Conservation (phyloP, 2,797 vertebrate species). For the Takifugu ocellatus region DNA sequence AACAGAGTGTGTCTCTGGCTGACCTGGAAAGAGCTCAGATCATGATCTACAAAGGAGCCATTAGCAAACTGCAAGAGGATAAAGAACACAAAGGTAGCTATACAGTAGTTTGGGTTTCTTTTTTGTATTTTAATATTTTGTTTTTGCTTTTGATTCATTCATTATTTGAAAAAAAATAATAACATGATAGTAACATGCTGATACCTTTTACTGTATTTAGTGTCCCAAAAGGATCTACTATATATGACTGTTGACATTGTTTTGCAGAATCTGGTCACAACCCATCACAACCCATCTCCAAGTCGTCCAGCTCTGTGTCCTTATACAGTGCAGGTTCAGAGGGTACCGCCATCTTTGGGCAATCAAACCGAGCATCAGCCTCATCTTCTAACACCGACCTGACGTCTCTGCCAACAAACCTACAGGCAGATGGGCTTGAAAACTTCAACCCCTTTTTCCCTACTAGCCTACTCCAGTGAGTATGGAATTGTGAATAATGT, state of each 20-base stretch:
- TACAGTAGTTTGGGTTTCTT: background rate
- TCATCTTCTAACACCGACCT: conserved; percentile 80
- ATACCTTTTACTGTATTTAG: conserved; percentile 7
- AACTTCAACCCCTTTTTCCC: conserved; percentile 81
- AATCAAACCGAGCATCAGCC: conserved; percentile 75
- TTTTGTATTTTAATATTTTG: background rate
- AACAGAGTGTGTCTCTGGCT: conserved; percentile 71
- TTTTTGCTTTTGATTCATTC: background rate
- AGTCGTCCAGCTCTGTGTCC: conserved; percentile 81
- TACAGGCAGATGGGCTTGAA: conserved; percentile 76
- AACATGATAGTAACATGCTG: background rate
- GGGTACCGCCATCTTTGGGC: conserved; percentile 76
- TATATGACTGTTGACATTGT: background rate
- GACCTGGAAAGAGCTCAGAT: conserved; percentile 82
- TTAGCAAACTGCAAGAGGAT: conserved; percentile 71
- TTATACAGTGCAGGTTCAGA: conserved; percentile 80
- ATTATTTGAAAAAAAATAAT: background rate
- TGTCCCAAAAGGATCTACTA: background rate
- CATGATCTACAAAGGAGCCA: conserved; percentile 80
- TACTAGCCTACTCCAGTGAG: conserved; percentile 83
- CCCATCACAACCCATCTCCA: conserved; percentile 73
- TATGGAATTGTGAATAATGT: conserved; percentile 26
- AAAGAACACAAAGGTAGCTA: conserved; percentile 74
- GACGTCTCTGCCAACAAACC: conserved; percentile 70
- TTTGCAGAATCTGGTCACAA: conserved; percentile 61